Conservation (phyloP, 2,113 vertebrate genomes). For the Manacus vitellinus region DNA sequence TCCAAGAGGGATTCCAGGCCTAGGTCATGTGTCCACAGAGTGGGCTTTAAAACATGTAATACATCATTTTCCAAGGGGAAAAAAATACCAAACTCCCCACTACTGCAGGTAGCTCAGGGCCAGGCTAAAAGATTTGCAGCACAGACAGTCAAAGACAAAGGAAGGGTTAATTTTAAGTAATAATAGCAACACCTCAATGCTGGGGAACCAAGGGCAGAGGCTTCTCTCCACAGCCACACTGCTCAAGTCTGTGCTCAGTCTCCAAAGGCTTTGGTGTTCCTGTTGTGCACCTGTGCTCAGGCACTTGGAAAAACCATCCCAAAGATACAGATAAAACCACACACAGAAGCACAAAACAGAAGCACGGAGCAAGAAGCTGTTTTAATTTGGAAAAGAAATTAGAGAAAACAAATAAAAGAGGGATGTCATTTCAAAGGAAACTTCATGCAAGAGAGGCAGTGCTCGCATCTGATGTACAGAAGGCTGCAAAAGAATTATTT, state of each 20-base stretch:
- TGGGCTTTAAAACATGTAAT: neutral
- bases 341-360: neutral
- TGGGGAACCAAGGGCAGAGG: neutral
- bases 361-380: neutral
- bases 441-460: neutral
- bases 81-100: neutral
- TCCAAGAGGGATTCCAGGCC: neutral
- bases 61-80: neutral
- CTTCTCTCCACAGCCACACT: neutral
- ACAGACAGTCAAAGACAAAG: neutral
- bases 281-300: neutral
- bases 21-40: rapidly evolving
- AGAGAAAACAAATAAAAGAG: neutral
- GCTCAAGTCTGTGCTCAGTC: neutral
- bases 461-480: neutral
- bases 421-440: conserved; percentile 18
- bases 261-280: neutral
- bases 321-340: neutral
- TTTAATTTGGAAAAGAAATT: neutral
- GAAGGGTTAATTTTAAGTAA: neutral
- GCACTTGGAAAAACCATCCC: neutral
- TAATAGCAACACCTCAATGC: neutral
- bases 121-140: neutral
- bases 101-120: neutral
- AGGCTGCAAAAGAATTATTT: conserved; percentile 62